Evolutionary conservation across 2,888 invertebrate genomes (phyloP).

Genomic region (Sinohyriopsis cumingii): DNA sequence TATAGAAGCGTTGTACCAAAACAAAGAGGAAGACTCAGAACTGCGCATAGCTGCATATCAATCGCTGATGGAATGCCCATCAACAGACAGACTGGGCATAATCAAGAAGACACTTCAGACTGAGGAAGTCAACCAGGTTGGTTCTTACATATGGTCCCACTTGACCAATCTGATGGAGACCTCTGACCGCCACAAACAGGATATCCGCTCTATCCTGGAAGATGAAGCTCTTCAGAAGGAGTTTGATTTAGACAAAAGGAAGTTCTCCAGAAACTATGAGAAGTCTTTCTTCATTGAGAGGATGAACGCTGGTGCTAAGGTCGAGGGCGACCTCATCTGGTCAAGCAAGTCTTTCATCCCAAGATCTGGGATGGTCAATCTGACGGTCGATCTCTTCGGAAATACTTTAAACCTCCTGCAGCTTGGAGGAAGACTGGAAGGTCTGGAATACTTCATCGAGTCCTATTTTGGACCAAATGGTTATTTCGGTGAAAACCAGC

Average conservation of each 20-base stretch:
- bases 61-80: conserved; percentile 91
- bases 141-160: conserved; percentile 96
- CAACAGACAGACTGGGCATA: conserved; percentile 81
- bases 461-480: conserved; percentile 81
- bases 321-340: conserved; percentile 69
- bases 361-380: conserved; percentile 67
- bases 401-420: conserved; percentile 90
- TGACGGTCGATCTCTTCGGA: conserved; percentile 76
- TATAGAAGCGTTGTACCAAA: conserved; percentile 80
- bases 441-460: conserved; percentile 88
- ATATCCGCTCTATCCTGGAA: conserved; percentile 88
- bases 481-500: conserved; percentile 73
- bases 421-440: conserved; percentile 87
- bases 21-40: conserved; percentile 84
- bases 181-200: conserved; percentile 86
- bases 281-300: conserved; percentile 85
- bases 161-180: conserved; percentile 89
- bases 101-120: conserved; percentile 75
- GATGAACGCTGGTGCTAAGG: conserved; percentile 77
- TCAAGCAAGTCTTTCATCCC: conserved; percentile 69
- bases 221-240: conserved; percentile 86
- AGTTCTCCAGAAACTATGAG: conserved; percentile 93
- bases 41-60: conserved; percentile 90
- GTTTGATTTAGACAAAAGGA: conserved; percentile 88
- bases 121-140: conserved; percentile 81